Evolutionary conservation across 2,888 invertebrate species (phyloP).

Genomic region (Euzophera pinguis): DNA sequence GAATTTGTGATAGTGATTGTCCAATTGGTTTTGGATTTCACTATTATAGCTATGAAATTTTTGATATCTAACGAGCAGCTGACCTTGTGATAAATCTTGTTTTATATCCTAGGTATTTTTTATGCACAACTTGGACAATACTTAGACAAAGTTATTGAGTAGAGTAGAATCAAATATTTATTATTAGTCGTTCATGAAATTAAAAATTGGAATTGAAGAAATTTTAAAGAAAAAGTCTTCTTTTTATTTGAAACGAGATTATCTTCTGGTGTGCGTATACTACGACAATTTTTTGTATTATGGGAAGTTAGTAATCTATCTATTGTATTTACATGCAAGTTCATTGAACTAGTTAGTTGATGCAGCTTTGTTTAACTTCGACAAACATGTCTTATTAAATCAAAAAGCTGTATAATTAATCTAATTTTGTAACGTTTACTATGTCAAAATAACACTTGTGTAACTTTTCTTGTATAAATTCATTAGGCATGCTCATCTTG

Average conservation of each 20-base stretch:
- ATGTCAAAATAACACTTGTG: not conserved
- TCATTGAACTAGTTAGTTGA: constrained; percentile 1
- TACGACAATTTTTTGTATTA: not conserved
- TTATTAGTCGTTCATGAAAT: no score
- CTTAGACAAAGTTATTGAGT: no score
- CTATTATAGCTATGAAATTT: no score
- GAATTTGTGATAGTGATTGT: no score
- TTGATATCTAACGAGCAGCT: no score
- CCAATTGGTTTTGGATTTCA: no score
- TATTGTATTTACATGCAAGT: constrained; percentile 10
- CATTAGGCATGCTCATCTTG: no score
- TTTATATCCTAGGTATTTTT: no score
- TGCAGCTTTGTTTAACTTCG: not conserved
- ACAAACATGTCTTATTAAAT: not conserved
- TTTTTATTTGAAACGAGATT: not conserved
- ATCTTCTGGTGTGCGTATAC: not conserved
- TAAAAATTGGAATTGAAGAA: no score
- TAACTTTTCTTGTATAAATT: not conserved
- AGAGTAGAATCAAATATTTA: no score
- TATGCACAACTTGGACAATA: no score
- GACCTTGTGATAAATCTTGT: no score
- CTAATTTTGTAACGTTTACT: not conserved
- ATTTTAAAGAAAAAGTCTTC: not conserved
- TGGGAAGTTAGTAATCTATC: constrained; percentile 5
- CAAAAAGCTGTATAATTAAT: not conserved